phyloP scores from a whole-genome alignment of 2,113 vertebrate genomes.

The Prionailurus viverrinus region DNA sequence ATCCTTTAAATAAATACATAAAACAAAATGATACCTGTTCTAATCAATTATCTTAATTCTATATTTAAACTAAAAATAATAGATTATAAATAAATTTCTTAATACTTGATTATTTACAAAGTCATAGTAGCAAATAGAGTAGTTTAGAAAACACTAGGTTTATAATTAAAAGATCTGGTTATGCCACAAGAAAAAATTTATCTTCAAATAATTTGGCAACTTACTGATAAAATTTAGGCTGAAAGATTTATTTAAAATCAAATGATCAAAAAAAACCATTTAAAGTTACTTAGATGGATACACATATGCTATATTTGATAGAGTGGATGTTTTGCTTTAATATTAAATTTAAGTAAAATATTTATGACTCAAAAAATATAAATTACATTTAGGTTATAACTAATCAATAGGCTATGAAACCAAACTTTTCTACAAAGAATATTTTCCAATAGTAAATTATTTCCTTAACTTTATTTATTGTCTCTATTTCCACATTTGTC shows the following conservation, averaged over 20 bases:
- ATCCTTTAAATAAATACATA: conserved; percentile 1
- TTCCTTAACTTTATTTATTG: neutral
- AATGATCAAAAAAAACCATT: neutral
- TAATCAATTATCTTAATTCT: neutral
- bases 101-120: conserved; percentile 25
- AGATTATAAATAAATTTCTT: neutral
- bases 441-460: neutral
- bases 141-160: conserved; percentile 4
- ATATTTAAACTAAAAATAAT: conserved; percentile 17
- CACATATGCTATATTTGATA: neutral
- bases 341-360: conserved; percentile 50
- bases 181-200: neutral
- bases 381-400: neutral
- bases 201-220: conserved; percentile 21
- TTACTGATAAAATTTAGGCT: conserved; percentile 24
- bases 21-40: neutral
- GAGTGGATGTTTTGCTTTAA: neutral
- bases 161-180: conserved; percentile 15
- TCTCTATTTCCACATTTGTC: neutral
- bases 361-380: neutral
- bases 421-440: conserved; percentile 1
- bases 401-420: neutral
- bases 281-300: neutral
- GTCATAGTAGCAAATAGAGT: neutral
- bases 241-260: conserved; percentile 8